Conservation (phyloP, 2,113 vertebrate species). For the Rhabdomys dilectus region DNA sequence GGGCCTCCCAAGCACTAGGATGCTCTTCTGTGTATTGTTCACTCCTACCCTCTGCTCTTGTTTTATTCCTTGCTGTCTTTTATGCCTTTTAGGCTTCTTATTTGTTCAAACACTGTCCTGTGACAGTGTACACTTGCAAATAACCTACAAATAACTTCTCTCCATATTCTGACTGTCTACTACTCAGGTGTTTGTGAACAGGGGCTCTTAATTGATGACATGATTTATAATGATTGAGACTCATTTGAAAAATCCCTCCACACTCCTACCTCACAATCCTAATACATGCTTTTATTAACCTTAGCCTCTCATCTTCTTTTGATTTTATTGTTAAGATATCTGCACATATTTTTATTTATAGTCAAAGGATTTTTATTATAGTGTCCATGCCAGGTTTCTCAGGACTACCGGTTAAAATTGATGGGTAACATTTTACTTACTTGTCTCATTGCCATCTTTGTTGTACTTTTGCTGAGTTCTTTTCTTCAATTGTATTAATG, state of each 20-base stretch:
- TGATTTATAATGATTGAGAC: neutral
- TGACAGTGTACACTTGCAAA: neutral
- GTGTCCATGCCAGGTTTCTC: neutral
- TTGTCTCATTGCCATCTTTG: neutral
- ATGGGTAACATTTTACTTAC: neutral
- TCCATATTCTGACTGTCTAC: neutral
- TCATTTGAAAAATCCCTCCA: slow-evolving; percentile 6
- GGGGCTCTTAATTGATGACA: neutral
- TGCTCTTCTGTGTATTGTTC: neutral
- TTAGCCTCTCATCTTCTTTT: neutral
- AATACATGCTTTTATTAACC: neutral
- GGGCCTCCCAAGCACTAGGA: neutral
- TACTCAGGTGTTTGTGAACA: neutral
- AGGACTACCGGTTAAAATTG: neutral
- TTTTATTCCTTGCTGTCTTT: neutral
- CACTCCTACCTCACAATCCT: neutral
- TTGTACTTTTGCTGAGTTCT: neutral
- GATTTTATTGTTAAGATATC: neutral
- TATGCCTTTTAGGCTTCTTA: neutral
- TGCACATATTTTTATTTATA: neutral
- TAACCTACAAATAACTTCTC: neutral
- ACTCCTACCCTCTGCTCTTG: neutral
- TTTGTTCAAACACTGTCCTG: neutral
- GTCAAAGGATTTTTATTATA: neutral
- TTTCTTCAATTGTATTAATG: neutral